These are phyloP conservation scores for Etheostoma spectabile DNA, from an alignment of 2,113 vertebrate genomes.

Conservation along the genomic window DNA sequence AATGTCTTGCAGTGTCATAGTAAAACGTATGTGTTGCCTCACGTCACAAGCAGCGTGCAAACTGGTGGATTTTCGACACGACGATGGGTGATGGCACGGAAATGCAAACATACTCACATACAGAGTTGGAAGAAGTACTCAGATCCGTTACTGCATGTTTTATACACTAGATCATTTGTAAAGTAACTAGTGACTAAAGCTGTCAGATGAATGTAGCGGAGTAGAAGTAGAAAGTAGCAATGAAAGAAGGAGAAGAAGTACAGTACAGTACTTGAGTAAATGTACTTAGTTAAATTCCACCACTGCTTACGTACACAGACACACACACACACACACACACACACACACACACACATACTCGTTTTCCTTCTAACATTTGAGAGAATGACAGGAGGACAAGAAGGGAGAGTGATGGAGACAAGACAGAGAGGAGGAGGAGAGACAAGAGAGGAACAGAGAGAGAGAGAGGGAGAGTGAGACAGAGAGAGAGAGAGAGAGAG, in stretches of 20 bases:
- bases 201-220: too few species aligned
- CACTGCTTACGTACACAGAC: too few species aligned
- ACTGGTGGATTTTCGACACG: constrained; percentile 26
- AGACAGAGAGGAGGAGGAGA: constrained; percentile 8
- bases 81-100: not conserved
- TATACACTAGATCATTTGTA: too few species aligned
- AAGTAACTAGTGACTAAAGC: too few species aligned
- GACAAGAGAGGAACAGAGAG: not conserved
- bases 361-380: constrained; percentile 50
- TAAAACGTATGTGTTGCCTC: constrained; percentile 28
- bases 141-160: too few species aligned
- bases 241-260: too few species aligned
- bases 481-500: constrained; percentile 16
- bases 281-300: too few species aligned
- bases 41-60: not conserved
- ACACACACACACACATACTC: too few species aligned
- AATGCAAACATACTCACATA: not conserved
- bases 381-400: constrained; percentile 36
- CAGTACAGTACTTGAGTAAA: too few species aligned
- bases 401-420: constrained; percentile 22
- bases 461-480: constrained; percentile 2
- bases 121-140: too few species aligned
- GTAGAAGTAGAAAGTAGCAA: too few species aligned
- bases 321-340: too few species aligned
- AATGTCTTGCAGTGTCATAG: constrained; percentile 22